Evolutionary conservation across 2,113 vertebrate genomes (phyloP), one percentile per base, ranked within the genome.

Genomic region (Zeus faber): DNA sequence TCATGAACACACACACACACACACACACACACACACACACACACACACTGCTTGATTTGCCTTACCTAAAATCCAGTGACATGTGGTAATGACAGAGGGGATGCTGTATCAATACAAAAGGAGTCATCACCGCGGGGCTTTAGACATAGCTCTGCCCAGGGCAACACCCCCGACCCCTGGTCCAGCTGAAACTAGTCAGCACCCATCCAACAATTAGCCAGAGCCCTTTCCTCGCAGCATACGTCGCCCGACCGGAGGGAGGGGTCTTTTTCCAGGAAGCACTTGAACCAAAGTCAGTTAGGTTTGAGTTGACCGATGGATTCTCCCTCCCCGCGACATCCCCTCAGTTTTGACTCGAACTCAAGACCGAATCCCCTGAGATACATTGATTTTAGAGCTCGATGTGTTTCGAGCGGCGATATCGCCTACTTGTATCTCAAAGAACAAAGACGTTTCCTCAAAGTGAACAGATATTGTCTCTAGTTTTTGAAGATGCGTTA

Each of bases 71-170:
- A 59, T 70, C 17, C 43, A 24, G 11, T 55, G 46, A 7, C 53
- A 35, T 40, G 33, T 49, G 67, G 23, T 76, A 82, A 84, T 81
- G 72, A 81, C 57, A 83, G 61, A 74, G 61, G 13, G 24, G 43
- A 23, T 7, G 16, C 33, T 41, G 55, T 68, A 78, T 65, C 24
- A 67, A 80, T 74, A 71, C 65, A 70, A 72, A 61, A 61, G 54
- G 5, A 64, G 59, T 63, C 6, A 5, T 76, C 65, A 73, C 53
- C 21, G 17, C 9, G 6, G 23, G 27, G 60, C 54, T 67, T 82
- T 86, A 80, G 81, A 79, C 77, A 70, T 70, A 27, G 58, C 77
- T 56, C 59, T 64, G 75, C 77, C 68, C 51, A 23, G 53, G 63
- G 82, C 57, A 58, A 51, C 39, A 65, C 58, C 13, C 33, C 4